Conservation (phyloP, 2,113 vertebrate species). For the Gracilinanus agilis region DNA sequence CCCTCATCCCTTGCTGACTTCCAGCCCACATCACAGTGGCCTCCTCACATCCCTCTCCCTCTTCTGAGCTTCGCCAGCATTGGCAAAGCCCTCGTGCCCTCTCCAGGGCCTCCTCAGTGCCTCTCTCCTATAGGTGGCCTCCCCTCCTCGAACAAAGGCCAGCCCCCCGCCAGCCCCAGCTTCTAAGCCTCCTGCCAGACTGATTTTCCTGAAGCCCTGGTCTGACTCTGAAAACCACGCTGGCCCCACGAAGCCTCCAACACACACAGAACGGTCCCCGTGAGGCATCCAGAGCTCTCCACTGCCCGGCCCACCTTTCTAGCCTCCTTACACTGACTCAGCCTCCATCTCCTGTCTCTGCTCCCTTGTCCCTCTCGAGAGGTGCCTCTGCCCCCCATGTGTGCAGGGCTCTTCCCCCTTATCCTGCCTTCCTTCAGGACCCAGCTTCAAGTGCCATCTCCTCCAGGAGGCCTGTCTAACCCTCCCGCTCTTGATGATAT, state of each 20-base stretch:
- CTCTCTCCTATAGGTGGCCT: no score
- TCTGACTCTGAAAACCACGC: not conserved
- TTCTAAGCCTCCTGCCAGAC: no score
- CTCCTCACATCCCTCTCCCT: no score
- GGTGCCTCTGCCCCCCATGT: no score
- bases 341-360: not conserved
- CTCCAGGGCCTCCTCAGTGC: no score
- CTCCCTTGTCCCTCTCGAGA: not conserved
- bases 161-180: no score
- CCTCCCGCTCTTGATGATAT: not conserved
- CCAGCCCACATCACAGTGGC: not conserved
- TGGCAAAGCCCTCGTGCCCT: not conserved
- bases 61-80: not conserved
- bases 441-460: not conserved
- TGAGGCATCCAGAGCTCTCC: not conserved
- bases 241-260: not conserved
- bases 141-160: no score
- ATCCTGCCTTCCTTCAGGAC: not conserved
- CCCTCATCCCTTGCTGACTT: not conserved
- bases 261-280: not conserved
- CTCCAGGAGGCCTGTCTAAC: not conserved
- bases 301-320: not conserved
- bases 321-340: not conserved
- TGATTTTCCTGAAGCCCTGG: not conserved
- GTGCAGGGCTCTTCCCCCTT: not conserved